Evolutionary conservation across 2,888 invertebrate species (phyloP).

Genomic region (Chesias legatella): DNA sequence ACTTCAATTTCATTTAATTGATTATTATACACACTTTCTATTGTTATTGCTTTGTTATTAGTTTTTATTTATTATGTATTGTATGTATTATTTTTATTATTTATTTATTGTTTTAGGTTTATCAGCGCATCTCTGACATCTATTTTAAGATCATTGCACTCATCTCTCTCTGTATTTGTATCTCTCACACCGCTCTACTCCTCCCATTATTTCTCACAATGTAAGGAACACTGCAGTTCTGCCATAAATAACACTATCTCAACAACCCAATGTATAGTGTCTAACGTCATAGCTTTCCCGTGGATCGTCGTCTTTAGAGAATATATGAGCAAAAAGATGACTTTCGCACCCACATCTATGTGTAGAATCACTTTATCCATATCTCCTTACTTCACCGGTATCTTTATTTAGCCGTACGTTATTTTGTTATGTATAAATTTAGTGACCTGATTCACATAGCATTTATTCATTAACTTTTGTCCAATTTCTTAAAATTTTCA

Average conservation of each 20-base stretch:
- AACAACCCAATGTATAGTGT: slow-evolving; percentile 42
- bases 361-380: slow-evolving; percentile 62
- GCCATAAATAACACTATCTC: slow-evolving; percentile 43
- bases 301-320: slow-evolving; percentile 64
- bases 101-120: slow-evolving; percentile 76
- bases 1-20: slow-evolving; percentile 19
- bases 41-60: not conserved
- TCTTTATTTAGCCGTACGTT: slow-evolving; percentile 48
- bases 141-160: slow-evolving; percentile 50
- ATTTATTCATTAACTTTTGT: slow-evolving; percentile 30
- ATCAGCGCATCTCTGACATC: slow-evolving; percentile 67
- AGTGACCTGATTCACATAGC: slow-evolving; percentile 24
- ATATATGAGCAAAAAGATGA: slow-evolving; percentile 73
- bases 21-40: slow-evolving; percentile 11
- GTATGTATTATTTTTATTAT: slow-evolving; percentile 28
- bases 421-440: slow-evolving; percentile 20
- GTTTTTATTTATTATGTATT: slow-evolving; percentile 23
- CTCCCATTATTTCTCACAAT: slow-evolving; percentile 47
- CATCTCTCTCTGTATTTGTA: slow-evolving; percentile 55
- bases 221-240: slow-evolving; percentile 46
- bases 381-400: slow-evolving; percentile 68
- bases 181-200: slow-evolving; percentile 49
- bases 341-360: slow-evolving; percentile 70
- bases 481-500: slow-evolving; percentile 41
- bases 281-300: slow-evolving; percentile 45